phyloP scores from a whole-genome alignment of 2,113 vertebrate species.

The Paramormyrops kingsleyae region DNA sequence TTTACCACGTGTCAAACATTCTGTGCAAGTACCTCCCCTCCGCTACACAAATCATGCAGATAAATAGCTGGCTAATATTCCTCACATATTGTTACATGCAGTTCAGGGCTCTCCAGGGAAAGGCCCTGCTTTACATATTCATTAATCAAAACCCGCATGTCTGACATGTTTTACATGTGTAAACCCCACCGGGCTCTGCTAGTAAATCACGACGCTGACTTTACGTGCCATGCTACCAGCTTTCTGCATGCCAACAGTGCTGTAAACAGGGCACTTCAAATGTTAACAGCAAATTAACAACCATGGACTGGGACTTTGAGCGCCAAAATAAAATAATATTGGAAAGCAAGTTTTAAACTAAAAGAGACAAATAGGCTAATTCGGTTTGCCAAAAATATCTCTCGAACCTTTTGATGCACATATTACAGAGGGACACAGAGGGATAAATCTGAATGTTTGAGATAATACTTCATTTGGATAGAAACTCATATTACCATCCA shows the following conservation, averaged over 20 bases:
- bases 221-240: not conserved
- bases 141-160: not conserved
- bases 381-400: not conserved
- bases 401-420: not conserved
- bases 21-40: not conserved
- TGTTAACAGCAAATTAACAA: not conserved
- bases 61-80: not conserved
- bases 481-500: not conserved
- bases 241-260: not conserved
- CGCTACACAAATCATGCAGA: not conserved
- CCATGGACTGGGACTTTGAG: not conserved
- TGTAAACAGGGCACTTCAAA: not conserved
- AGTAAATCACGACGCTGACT: not conserved
- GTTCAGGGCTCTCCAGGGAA: not conserved
- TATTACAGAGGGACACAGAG: not conserved
- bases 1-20: not conserved
- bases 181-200: not conserved
- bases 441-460: not conserved
- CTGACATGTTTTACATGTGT: not conserved
- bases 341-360: not conserved
- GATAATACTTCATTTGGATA: not conserved
- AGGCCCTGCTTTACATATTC: conserved; percentile 7
- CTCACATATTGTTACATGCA: not conserved
- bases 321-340: not conserved
- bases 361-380: not conserved